Base-by-base conservation (phyloP, 1,140 invertebrate genomes). In the Drosophila mojavensis region DNA sequence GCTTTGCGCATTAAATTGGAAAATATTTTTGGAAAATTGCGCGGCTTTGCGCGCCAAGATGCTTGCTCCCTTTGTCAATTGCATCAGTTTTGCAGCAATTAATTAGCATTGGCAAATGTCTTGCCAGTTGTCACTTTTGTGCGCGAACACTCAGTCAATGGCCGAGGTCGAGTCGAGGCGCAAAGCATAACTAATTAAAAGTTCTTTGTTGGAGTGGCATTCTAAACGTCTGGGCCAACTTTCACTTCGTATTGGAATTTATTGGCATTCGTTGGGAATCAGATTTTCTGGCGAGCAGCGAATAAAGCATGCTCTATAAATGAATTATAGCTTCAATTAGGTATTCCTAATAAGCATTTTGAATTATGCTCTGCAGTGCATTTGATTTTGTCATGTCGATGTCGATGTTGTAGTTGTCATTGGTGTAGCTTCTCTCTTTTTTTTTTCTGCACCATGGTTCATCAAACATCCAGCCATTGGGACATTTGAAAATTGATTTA, bases 401-500 rank as follows among this genome's bases (percentile, higher is more conserved):
- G 4, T 39, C 10, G 53, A 48, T 75, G 69, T 75, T 50, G 69
- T 80, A 70, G 73, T 60, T 51, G 6, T 33, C 4, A 3, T 30
- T 30, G 28, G 0, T 30, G 28, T 26, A 17, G 17, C 17, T 17
- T 48, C 64, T 59, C 47, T 10, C 28, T 33, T 13, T 2, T 78
- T 62, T 66, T 70, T 24, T 24, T 24, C 69, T 70, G 80, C 59
- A 65, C 50, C 59, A 81, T 68, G 84, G 84, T 81, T 88, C 84
- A 84, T 88, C 85, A 88, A 78, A 84, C 69, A 83, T 63, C 69
- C 80, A 89, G 77, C 83, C 84, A 84, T 79, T 72, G 75, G 73
- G 74, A 67, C 84, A 88, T 89, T 89, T 84, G 56, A 63, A 88
- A 88, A 88, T 88, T 88, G 84, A 89, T 88, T 88, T 88, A 84